These are phyloP conservation scores for Battus philenor DNA, from an alignment of 1,140 invertebrate species.

Conservation along the genomic window DNA sequence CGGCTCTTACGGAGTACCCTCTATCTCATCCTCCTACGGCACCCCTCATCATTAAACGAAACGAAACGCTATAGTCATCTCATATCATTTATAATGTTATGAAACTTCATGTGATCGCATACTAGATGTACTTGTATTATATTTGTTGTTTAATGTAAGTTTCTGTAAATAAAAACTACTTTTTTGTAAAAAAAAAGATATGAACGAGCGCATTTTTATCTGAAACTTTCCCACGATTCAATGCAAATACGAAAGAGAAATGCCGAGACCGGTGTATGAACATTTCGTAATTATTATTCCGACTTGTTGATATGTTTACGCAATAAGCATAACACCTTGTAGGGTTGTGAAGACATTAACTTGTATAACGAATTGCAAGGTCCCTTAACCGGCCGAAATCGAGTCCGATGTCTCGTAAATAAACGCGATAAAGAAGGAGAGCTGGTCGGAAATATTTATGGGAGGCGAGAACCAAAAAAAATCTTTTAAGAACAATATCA, in stretches of 20 bases:
- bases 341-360: constrained; percentile 20
- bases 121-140: constrained; percentile 64
- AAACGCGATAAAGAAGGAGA: constrained; percentile 7
- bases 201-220: not conserved
- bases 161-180: constrained; percentile 71
- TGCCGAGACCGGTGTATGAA: not conserved
- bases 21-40: constrained; percentile 65
- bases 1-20: constrained; percentile 69
- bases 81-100: constrained; percentile 48
- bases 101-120: constrained; percentile 59
- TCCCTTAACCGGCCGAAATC: constrained; percentile 21
- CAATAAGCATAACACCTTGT: constrained; percentile 22
- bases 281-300: constrained; percentile 13
- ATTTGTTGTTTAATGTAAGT: constrained; percentile 68
- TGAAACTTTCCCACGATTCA: not conserved
- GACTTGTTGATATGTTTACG: constrained; percentile 11
- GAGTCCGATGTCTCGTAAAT: constrained; percentile 17
- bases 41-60: constrained; percentile 62
- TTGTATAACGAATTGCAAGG: constrained; percentile 7
- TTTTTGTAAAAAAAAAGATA: constrained; percentile 41
- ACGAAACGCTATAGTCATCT: constrained; percentile 49
- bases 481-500: too few relatives aligned
- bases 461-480: too few relatives aligned
- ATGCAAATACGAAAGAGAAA: constrained; percentile 7
- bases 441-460: too few relatives aligned